Percentiles rank a stretch among this genome's conserved stretches.
Conservation (phyloP, 1,140 invertebrate species). For the Branchinecta lynchi region DNA sequence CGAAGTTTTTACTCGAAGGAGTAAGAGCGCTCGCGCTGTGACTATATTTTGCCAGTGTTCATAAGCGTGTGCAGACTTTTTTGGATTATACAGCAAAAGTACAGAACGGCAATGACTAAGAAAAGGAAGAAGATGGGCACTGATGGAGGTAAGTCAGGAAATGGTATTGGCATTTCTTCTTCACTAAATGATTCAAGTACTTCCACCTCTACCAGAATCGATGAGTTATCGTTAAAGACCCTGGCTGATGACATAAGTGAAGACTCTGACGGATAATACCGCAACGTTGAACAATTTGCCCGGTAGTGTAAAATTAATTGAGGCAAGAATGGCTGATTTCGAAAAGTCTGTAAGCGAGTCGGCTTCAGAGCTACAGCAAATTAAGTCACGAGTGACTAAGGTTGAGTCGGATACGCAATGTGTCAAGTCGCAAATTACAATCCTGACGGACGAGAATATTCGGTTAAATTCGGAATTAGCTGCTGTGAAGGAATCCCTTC, state of each 20-base stretch:
- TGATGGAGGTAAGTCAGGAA: too few relatives aligned
- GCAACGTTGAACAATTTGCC: neutral
- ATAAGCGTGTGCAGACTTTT: too few relatives aligned
- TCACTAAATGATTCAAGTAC: neutral
- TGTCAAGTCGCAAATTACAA: neutral
- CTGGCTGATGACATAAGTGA: neutral
- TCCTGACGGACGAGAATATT: neutral
- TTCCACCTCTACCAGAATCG: neutral
- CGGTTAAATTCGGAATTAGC: neutral
- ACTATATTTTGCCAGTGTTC: too few relatives aligned
- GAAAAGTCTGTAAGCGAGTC: neutral
- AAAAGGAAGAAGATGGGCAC: too few relatives aligned
- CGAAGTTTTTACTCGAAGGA: too few relatives aligned
- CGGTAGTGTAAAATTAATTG: neutral
- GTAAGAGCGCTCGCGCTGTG: too few relatives aligned
- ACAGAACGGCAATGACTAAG: too few relatives aligned
- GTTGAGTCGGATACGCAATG: neutral
- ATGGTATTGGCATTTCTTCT: too few relatives aligned
- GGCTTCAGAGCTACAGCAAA: neutral
- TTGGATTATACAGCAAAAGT: too few relatives aligned
- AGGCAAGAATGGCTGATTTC: neutral
- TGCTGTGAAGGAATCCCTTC: neutral
- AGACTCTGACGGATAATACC: neutral
- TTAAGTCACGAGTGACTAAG: neutral
- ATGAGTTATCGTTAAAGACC: neutral